phyloP scores from a whole-genome alignment of 2,113 vertebrate genomes.

The Rhinoptilus africanus region DNA sequence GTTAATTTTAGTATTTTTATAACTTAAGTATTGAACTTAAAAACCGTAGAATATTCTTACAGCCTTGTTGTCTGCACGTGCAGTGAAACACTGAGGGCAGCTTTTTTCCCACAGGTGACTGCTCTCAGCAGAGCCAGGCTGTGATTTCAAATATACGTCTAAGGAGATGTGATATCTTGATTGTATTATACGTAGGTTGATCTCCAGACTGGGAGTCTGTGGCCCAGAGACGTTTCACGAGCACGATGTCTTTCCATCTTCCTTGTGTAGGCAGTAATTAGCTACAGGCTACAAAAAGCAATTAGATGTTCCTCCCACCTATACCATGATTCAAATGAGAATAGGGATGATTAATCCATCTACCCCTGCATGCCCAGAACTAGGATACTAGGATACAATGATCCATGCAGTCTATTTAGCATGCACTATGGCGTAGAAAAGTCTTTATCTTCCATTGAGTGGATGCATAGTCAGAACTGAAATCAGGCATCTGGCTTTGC shows the following conservation, averaged over 20 bases:
- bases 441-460: neutral
- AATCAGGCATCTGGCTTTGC: neutral
- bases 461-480: neutral
- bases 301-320: conserved; percentile 33
- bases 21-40: neutral
- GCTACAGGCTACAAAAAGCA: conserved; percentile 1
- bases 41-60: neutral
- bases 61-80: neutral
- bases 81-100: neutral
- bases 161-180: neutral
- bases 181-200: neutral
- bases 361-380: neutral
- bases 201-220: neutral
- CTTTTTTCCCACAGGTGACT: neutral
- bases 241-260: neutral
- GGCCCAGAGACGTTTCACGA: neutral
- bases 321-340: conserved; percentile 8
- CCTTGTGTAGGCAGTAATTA: conserved; percentile 15
- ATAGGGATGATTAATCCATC: conserved; percentile 24
- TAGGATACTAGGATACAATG: neutral
- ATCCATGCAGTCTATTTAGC: neutral
- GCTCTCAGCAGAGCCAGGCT: neutral
- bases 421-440: neutral
- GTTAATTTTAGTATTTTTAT: neutral
- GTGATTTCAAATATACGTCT: neutral